Evolutionary conservation across 1,140 invertebrate species (phyloP).

Genomic region (Calosoma granatense): DNA sequence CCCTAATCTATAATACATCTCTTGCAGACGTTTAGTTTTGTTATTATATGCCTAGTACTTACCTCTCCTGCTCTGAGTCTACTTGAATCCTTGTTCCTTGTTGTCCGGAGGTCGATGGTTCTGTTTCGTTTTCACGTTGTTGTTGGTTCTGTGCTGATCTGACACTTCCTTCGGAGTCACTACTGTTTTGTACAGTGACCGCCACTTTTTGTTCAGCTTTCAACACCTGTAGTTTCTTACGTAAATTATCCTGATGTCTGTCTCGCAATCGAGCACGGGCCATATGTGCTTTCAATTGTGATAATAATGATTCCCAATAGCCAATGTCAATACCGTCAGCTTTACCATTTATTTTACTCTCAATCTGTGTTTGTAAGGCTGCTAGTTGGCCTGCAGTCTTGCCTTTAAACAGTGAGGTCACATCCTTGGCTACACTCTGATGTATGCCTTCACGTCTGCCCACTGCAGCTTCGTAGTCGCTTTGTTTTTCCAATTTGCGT

Average conservation of each 20-base stretch:
- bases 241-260: slow-evolving; percentile 85
- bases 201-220: slow-evolving; percentile 76
- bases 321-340: slow-evolving; percentile 90
- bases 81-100: background rate
- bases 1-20: too few relatives aligned
- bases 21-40: background rate
- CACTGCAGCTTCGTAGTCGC: slow-evolving; percentile 51
- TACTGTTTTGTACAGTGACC: slow-evolving; percentile 32
- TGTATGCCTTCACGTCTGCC: slow-evolving; percentile 88
- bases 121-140: background rate
- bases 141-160: background rate
- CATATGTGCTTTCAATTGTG: slow-evolving; percentile 92
- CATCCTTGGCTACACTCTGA: slow-evolving; percentile 82
- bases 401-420: slow-evolving; percentile 83
- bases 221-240: slow-evolving; percentile 77
- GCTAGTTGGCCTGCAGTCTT: slow-evolving; percentile 83
- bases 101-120: background rate
- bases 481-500: slow-evolving; percentile 56
- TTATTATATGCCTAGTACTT: slow-evolving; percentile 14
- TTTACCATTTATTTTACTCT: slow-evolving; percentile 73
- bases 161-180: slow-evolving; percentile 20
- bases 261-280: slow-evolving; percentile 85
- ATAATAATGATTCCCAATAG: slow-evolving; percentile 93
- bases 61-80: slow-evolving; percentile 19
- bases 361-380: slow-evolving; percentile 76